Conservation (phyloP, 2,113 vertebrate species). For the Oplegnathus fasciatus region DNA sequence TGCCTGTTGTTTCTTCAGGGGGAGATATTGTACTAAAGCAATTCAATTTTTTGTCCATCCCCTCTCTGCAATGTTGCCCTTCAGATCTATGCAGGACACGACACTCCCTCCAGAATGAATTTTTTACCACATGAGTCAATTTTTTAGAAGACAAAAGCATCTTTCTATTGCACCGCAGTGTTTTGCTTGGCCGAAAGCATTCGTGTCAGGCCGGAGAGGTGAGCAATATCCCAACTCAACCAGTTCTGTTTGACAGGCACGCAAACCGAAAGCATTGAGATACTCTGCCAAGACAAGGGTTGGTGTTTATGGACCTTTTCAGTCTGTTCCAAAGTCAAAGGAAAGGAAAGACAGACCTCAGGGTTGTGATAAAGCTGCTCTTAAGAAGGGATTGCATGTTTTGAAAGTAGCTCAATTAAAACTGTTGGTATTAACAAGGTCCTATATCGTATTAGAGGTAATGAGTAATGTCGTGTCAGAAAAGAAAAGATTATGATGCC, state of each 20-base stretch:
- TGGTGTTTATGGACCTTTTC: background rate
- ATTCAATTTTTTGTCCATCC: background rate
- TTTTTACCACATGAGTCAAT: background rate
- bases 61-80: background rate
- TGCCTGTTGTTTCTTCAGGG: background rate
- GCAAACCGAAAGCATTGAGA: background rate
- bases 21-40: background rate
- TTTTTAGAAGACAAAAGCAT: background rate
- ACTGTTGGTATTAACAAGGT: background rate
- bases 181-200: background rate
- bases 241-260: background rate
- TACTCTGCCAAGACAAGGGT: background rate
- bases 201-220: fast-evolving
- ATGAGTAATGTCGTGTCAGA: background rate
- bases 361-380: constrained; percentile 25
- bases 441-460: background rate
- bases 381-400: background rate
- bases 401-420: constrained; percentile 3
- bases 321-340: background rate
- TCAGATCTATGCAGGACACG: constrained; percentile 67
- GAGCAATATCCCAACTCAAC: background rate
- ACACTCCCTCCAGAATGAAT: background rate
- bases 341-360: constrained; percentile 7
- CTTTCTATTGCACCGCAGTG: background rate
- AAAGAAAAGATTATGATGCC: background rate